Base-by-base conservation (phyloP, 1,140 invertebrate species). In the Streblospio benedicti region DNA sequence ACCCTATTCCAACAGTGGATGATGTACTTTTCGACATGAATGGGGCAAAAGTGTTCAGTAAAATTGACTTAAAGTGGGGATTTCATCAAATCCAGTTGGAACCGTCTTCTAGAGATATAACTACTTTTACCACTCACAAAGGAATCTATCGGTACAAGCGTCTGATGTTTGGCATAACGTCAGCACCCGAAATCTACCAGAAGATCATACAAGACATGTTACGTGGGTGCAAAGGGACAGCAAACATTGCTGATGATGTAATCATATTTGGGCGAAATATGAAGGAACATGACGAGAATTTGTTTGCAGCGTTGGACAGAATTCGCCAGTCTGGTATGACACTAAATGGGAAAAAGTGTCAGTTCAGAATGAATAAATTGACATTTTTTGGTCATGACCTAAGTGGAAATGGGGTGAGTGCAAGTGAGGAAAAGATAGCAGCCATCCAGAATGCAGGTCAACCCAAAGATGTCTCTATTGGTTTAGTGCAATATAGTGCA, bases 31-130 rank as follows among this genome's bases (percentile, higher is more conserved):
- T 27, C 16, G 30, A 25, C 49, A 51, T 51, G 4, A 18, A 51
- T 4, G 49, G 49, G 4, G 23, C 49, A 16, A 51, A 20, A 4
- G 27, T 51, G 28, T 51, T 51, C 49, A 51, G 49, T 28, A 51
- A 51, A 28, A n/a, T 28, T 3, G 49, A 51, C 30, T 28, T 51
- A 28, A 12, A 9, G 33, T 28, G 23, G 50, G 50, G 25, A 20
- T 30, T 30, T 31, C 50, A 52, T n/a, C 31, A 65, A 53, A 49
- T 65, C 35, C 54, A 65, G 31, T 44, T 67, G 9, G 50, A 30
- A 25, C 20, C 49, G 27, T 43, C 57, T 6, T 55, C 54, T 35
- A 45, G 53, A 16, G 33, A 57, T n/a, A 66, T 64, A 23, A 63
- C 60, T 14, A 65, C 63, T 5, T 67, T 67, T 9, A 16, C 35